Base-by-base conservation (phyloP, 2,888 invertebrate genomes). In the Diarsia brunnea region DNA sequence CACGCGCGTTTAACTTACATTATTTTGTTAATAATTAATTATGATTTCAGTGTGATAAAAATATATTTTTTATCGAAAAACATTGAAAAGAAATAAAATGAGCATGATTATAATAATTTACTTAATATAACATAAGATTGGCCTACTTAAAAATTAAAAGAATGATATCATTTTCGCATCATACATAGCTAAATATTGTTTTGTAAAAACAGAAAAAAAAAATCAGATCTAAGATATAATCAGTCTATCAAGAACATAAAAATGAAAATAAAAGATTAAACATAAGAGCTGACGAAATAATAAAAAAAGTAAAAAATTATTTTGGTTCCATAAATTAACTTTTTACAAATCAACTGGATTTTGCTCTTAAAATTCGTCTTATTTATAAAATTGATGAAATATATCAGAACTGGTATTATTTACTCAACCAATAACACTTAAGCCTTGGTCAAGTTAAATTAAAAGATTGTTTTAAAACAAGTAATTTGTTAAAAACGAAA, bases 131-230 rank as follows among this genome's bases (percentile, higher is more conserved):
- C 73, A 66, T 65, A 75, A 78, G 81, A 89, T 88, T 90, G 84
- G 75, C 63, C 90, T 90, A 90, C 90, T 89, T 90, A 89, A 68
- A 82, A 73, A 64, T 64, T 88, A 88, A 47, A 80, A 78, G 11
- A 64, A 58, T 66, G 14, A 73, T 67, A 64, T 31, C 24, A 24
- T 49, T 60, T 49, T 31, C 61, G 43, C 66, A 81, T 47, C 21
- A 45, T 53, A 47, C 21, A 45, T 53, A 47, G 4, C 10, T 60
- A 43, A 53, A 60, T 19, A 43, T 45, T 45, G 12, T 55, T 71
- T 58, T 72, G 24, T 68, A 58, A 60, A 69, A 71, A 66, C 7
- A 12, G 27, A 73, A 51, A 53, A 27, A n/a, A 81, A 82, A 81
- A 77, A 82, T 74, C 84, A 87, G 85, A 85, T 84, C 84, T 82